phyloP scores from a whole-genome alignment of 2,888 invertebrate genomes.

The Temnothorax rugatulus region DNA sequence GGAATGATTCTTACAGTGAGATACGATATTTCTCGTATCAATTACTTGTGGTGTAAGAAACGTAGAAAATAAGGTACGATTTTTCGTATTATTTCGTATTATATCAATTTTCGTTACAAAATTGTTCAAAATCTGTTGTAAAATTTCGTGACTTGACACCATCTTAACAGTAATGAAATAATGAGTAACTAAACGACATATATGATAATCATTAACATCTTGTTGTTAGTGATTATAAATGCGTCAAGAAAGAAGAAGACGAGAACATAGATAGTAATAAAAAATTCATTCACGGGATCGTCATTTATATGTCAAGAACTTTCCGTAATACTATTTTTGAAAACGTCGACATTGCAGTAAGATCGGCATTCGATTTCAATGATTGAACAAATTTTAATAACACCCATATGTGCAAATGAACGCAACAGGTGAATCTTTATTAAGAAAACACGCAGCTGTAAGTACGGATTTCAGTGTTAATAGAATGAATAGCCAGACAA shows the following conservation, averaged over 20 bases:
- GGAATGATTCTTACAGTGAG: slow-evolving; percentile 5
- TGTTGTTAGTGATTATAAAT: background rate
- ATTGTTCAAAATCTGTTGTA: background rate
- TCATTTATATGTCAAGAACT: background rate
- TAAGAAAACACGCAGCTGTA: slow-evolving; percentile 16
- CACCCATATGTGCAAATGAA: slow-evolving; percentile 41
- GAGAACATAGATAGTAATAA: background rate
- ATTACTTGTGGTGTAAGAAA: background rate
- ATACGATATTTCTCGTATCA: background rate
- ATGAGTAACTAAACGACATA: background rate
- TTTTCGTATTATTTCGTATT: background rate
- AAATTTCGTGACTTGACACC: background rate
- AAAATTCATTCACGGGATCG: background rate
- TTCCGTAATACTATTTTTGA: slow-evolving; percentile 11
- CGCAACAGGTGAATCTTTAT: slow-evolving; percentile 7
- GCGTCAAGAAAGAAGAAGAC: background rate
- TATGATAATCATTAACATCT: background rate
- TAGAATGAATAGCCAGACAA: background rate
- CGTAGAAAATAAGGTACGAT: background rate
- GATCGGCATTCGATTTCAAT: slow-evolving; percentile 9
- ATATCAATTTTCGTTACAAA: background rate
- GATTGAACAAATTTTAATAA: slow-evolving; percentile 11
- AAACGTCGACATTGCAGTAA: slow-evolving; percentile 26
- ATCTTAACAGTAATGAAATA: background rate
- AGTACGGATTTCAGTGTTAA: background rate